These are phyloP conservation scores for Epinotia demarniana DNA, from an alignment of 2,888 invertebrate species.

Conservation along the genomic window DNA sequence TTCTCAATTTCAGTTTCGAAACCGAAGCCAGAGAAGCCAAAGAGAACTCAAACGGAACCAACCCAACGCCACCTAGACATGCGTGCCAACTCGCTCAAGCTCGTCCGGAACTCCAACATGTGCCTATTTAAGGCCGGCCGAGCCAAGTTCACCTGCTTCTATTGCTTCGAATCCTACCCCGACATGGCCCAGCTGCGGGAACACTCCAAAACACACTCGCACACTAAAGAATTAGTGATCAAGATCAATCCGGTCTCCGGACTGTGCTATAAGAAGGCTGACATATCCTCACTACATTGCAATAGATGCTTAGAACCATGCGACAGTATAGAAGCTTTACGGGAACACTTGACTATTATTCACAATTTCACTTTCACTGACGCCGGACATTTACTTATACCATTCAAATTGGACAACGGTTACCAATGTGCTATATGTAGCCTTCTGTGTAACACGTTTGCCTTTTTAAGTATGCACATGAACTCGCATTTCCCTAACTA, in stretches of 20 bases:
- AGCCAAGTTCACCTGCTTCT: conserved; percentile 62
- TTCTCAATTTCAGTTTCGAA: conserved; percentile 14
- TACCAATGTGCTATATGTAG: conserved; percentile 58
- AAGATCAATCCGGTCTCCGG: conserved; percentile 55
- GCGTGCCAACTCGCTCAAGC: conserved; percentile 60
- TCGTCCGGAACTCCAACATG: conserved; percentile 65
- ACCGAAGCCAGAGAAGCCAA: conserved; percentile 10
- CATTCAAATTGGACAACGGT: conserved; percentile 57
- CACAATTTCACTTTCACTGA: conserved; percentile 55
- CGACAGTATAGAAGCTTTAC: conserved; percentile 52
- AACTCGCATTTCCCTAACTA: conserved; percentile 60
- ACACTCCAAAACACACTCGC: conserved; percentile 55
- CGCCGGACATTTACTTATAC: conserved; percentile 57
- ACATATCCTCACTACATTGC: conserved; percentile 63
- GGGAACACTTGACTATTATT: conserved; percentile 54
- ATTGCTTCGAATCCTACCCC: conserved; percentile 57
- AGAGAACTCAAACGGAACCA: conserved; percentile 11
- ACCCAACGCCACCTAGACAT: conserved; percentile 46
- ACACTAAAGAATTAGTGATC: conserved; percentile 50
- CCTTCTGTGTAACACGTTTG: conserved; percentile 55
- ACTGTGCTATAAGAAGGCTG: conserved; percentile 59
- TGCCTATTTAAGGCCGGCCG: conserved; percentile 63
- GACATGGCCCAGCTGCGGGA: conserved; percentile 56
- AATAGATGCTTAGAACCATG: conserved; percentile 55
- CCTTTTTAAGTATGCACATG: conserved; percentile 60